Evolutionary conservation across 2,888 invertebrate genomes (phyloP).

Genomic region (Drosophila emarginata): DNA sequence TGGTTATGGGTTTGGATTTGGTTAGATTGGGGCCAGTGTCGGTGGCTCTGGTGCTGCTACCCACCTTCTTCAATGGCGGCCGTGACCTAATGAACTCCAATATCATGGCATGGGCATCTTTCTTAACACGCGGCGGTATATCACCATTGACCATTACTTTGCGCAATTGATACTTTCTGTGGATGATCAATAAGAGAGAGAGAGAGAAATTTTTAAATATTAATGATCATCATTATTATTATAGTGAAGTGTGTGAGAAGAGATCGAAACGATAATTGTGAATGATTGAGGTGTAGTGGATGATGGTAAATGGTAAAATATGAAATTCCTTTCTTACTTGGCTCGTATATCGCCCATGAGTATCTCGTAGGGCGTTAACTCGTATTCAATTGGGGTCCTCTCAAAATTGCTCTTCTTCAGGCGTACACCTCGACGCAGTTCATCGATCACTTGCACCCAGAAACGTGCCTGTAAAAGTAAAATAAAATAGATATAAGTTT

Average conservation of each 20-base stretch:
- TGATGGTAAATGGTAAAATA: no score
- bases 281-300: no score
- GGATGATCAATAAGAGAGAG: neutral
- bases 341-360: conserved; percentile 97
- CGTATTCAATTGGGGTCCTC: conserved; percentile 92
- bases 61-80: conserved; percentile 95
- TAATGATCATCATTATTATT: neutral
- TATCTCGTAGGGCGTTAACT: conserved; percentile 97
- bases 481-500: conserved; percentile 3
- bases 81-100: conserved; percentile 98
- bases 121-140: conserved; percentile 92
- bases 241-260: neutral
- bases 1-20: neutral
- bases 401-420: conserved; percentile 93
- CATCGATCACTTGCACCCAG: conserved; percentile 97
- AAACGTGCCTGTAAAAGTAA: conserved; percentile 89
- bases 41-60: conserved; percentile 44
- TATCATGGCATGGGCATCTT: conserved; percentile 97
- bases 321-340: conserved; percentile 82
- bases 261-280: neutral
- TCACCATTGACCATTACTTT: conserved; percentile 93
- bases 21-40: conserved; percentile 6
- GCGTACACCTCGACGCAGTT: conserved; percentile 94
- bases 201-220: conserved; percentile 42
- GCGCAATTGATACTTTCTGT: conserved; percentile 90